Base-by-base conservation (phyloP, 2,888 invertebrate species). In the Pyrocoelia pectoralis region DNA sequence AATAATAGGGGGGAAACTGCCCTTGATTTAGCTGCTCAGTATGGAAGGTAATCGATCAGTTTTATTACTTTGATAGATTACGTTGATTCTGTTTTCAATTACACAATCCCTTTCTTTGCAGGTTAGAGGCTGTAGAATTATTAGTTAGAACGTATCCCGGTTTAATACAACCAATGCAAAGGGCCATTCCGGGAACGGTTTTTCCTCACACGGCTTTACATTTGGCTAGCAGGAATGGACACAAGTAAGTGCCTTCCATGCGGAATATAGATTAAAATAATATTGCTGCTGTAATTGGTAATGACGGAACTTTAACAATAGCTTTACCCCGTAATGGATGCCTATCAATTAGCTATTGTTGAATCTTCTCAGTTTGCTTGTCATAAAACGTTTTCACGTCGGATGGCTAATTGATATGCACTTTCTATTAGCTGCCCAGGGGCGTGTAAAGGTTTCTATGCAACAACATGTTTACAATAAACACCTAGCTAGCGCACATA, bases 21-120 rank as follows among this genome's bases (percentile, higher is more conserved):
- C 0, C 84, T 98, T 75, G 98, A 98, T 81, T 87, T 98, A 65
- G 97, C 98, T 6, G 94, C 96, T 55, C 95, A 97, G 82, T 94
- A 93, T 81, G 94, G 94, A 76, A 87, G 90, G 90, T 90, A 79
- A 83, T 49, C 15, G 46, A 33, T 33, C 14, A 18, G 14, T 43
- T 43, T 43, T 43, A 43, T 46, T 46, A 46, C 17, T 46, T 46
- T 33, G 9, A n/a, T 33, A 33, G 10, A n/a, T 33, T 33, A n/a
- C n/a, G 10, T 33, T 33, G 33, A n/a, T 33, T 33, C n/a, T 33
- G n/a, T n/a, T 33, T 2, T 24, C 49, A 24, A 50, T 50, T 24
- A 12, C n/a, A 8, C 2, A 2, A 12, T 5, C 19, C 9, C 8
- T 24, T 50, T 33, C 28, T 53, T 75, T 74, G 14, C 79, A 91